Evolutionary conservation across 2,113 vertebrate genomes (phyloP).

Genomic region (Spilogale gracilis): DNA sequence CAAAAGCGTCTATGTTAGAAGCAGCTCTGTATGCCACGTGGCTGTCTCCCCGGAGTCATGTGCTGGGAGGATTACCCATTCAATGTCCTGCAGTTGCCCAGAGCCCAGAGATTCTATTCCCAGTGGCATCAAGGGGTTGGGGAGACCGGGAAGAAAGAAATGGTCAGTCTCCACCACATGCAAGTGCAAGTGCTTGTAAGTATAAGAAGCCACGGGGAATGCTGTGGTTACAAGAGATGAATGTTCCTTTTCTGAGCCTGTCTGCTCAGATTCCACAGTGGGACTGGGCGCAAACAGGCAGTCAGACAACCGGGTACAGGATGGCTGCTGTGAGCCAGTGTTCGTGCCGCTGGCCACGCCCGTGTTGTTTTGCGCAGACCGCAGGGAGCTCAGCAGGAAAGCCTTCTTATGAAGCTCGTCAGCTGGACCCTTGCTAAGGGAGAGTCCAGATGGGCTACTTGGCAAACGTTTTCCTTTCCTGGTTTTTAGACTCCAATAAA

Average conservation of each 20-base stretch:
- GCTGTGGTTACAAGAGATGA: slow-evolving; percentile 82
- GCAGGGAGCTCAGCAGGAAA: slow-evolving; percentile 72
- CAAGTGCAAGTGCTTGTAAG: slow-evolving; percentile 58
- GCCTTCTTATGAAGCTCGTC: slow-evolving; percentile 73
- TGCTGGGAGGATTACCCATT: not conserved
- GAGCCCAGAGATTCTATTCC: not conserved
- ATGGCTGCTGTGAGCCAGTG: slow-evolving; percentile 80
- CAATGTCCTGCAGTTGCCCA: not conserved
- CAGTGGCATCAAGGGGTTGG: not conserved
- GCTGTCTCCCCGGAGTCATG: not conserved
- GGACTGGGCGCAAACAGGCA: slow-evolving; percentile 60
- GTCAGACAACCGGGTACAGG: slow-evolving; percentile 76
- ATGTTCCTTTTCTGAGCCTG: not conserved
- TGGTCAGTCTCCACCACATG: not conserved
- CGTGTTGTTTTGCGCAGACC: slow-evolving; percentile 76
- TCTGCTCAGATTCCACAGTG: slow-evolving; percentile 17
- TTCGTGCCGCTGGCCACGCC: slow-evolving; percentile 71
- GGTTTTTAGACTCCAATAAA: slow-evolving; percentile 8
- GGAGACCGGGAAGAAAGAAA: not conserved
- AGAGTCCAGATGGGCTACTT: not conserved
- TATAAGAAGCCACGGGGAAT: slow-evolving; percentile 82
- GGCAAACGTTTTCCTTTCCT: not conserved
- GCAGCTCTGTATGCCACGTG: not conserved
- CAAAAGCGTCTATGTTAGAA: not conserved
- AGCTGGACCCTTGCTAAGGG: slow-evolving; percentile 57